phyloP scores from a whole-genome alignment of 2,888 invertebrate genomes.

The Hirtodrosophila confusa region DNA sequence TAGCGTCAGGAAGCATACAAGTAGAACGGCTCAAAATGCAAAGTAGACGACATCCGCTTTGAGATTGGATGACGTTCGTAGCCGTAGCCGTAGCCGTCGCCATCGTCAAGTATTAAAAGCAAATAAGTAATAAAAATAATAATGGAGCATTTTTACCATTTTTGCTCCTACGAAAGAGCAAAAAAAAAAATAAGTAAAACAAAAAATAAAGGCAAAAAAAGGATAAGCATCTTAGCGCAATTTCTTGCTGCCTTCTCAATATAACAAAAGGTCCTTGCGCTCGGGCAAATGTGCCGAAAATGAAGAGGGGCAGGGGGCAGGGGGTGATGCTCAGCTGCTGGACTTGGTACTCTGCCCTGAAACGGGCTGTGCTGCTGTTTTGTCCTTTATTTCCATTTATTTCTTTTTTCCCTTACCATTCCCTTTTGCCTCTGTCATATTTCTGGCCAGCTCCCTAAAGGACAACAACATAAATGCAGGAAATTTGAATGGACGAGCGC shows the following conservation, averaged over 20 bases:
- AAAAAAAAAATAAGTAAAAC: slow-evolving; percentile 35
- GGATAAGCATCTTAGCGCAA: slow-evolving; percentile 81
- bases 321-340: slow-evolving; percentile 60
- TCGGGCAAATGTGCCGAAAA: slow-evolving; percentile 76
- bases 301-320: slow-evolving; percentile 32
- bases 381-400: slow-evolving; percentile 76
- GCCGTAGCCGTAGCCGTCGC: slow-evolving; percentile 32
- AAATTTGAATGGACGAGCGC: slow-evolving; percentile 81
- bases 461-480: slow-evolving; percentile 78
- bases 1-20: slow-evolving; percentile 76
- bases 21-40: slow-evolving; percentile 80
- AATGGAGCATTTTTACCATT: slow-evolving; percentile 80
- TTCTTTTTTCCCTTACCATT: slow-evolving; percentile 34
- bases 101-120: slow-evolving; percentile 79
- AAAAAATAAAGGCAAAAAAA: slow-evolving; percentile 51
- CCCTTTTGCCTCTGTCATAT: slow-evolving; percentile 34
- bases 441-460: slow-evolving; percentile 60
- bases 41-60: slow-evolving; percentile 80
- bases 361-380: slow-evolving; percentile 56
- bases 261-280: slow-evolving; percentile 81
- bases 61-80: slow-evolving; percentile 77
- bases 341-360: slow-evolving; percentile 46
- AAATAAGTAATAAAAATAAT: slow-evolving; percentile 80
- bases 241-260: slow-evolving; percentile 79
- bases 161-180: slow-evolving; percentile 65